Evolutionary conservation across 2,888 invertebrate genomes (phyloP).

Genomic region (Drosophila quinaria): DNA sequence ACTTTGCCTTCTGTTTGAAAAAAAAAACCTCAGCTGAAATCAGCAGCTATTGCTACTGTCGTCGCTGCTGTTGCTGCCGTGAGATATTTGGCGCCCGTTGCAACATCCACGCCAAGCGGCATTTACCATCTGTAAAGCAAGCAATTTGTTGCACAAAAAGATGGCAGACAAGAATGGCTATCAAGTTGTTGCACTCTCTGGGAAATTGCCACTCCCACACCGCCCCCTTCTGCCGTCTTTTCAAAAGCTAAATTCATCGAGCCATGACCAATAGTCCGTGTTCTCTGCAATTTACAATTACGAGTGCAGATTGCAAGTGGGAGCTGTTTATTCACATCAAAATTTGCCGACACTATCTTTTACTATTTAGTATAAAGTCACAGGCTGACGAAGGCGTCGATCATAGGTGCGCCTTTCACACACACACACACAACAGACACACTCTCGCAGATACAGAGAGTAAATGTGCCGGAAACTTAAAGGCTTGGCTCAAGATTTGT

Average conservation of each 20-base stretch:
- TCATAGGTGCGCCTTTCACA: conserved; percentile 42
- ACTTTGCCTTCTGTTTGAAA: not conserved
- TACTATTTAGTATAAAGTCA: conserved; percentile 16
- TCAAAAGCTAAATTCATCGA: conserved; percentile 11
- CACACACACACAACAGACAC: conserved; percentile 21
- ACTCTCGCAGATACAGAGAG: not conserved
- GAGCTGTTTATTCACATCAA: conserved; percentile 37
- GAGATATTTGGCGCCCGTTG: conserved; percentile 41
- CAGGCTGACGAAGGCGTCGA: conserved; percentile 39
- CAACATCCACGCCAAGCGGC: conserved; percentile 28
- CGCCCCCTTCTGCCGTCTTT: not conserved
- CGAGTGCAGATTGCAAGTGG: conserved; percentile 39
- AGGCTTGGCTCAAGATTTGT: conserved; percentile 50
- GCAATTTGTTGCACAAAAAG: conserved; percentile 32
- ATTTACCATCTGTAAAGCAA: conserved; percentile 39
- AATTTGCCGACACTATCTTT: conserved; percentile 36
- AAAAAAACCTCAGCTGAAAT: too few relatives aligned
- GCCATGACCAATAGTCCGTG: conserved; percentile 43
- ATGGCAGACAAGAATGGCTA: conserved; percentile 12
- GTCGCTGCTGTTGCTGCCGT: conserved; percentile 25
- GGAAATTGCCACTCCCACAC: conserved; percentile 25
- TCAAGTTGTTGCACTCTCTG: conserved; percentile 29
- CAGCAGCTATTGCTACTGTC: conserved; percentile 2
- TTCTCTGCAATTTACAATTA: conserved; percentile 59
- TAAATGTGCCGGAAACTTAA: conserved; percentile 39